A percentile compares a stretch with the other conserved stretches of the same genome.
These are phyloP conservation scores for Molossus alvarezi DNA, from an alignment of 2,797 vertebrate species.

Conservation along the genomic window DNA sequence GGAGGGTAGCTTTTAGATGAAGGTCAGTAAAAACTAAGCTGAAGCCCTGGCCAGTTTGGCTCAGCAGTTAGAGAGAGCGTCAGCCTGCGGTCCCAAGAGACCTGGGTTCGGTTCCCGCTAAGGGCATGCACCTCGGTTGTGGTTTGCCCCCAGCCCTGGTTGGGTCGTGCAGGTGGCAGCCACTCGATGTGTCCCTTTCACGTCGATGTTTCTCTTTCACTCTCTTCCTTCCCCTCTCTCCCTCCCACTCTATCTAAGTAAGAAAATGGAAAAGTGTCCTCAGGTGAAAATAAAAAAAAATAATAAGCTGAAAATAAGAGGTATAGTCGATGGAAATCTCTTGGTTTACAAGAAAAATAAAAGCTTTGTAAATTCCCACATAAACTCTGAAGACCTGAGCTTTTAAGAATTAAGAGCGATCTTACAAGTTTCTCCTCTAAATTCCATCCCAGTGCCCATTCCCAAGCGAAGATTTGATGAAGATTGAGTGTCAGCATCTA, in stretches of 20 bases:
- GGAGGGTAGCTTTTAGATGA: background rate
- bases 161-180: too few species aligned
- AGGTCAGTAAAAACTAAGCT: background rate
- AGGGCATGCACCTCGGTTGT: too few species aligned
- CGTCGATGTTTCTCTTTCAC: too few species aligned
- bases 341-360: background rate
- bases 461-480: background rate
- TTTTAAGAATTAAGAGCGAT: background rate
- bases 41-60: background rate
- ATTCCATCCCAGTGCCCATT: background rate
- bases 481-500: background rate
- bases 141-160: too few species aligned
- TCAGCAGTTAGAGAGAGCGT: too few species aligned
- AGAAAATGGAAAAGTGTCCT: too few species aligned
- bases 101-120: too few species aligned
- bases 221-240: too few species aligned
- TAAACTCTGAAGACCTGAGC: background rate
- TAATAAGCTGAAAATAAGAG: background rate
- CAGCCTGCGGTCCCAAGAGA: too few species aligned
- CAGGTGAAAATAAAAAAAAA: too few species aligned
- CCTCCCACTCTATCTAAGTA: too few species aligned
- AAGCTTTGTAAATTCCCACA: background rate
- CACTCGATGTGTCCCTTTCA: too few species aligned
- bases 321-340: background rate
- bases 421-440: conserved; percentile 21